Base-by-base conservation (phyloP, 1,140 invertebrate genomes). In the Drosophila melanogaster region DNA sequence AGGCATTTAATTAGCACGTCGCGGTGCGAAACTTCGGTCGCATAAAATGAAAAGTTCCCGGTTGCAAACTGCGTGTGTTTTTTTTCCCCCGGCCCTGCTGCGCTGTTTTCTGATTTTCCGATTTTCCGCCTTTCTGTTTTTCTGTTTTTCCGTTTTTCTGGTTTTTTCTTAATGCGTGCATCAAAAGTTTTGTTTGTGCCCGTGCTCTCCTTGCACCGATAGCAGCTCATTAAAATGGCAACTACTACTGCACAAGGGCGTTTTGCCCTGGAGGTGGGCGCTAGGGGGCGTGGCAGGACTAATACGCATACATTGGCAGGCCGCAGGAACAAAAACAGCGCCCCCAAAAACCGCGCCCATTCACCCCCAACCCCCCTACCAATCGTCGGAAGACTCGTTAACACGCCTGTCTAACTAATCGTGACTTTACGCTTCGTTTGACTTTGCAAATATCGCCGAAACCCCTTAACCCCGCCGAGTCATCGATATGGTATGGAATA, bases 341-440 rank as follows among this genome's bases (percentile, higher is more conserved):
- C 17, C 2, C 22, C 6, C 54, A 35, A 38, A 10, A 1, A 22
- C n/a, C 49, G 19, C 37, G 5, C 10, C 35, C 35, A 37, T 37
- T 4, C 3, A 3, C 44, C 43, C 19, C 40, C 41, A 24, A 40
- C 35, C 40, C 37, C 57, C n/a, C 44, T 26, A 10, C 44, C 40
- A 24, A 41, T 30, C 57, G 40, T 47, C 62, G 71, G 49, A 57
- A 74, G 76, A 53, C 49, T 89, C 85, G 84, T 87, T 87, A 87
- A 87, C 84, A 89, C 85, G 90, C 83, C 90, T 91, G 90, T 91
- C 90, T 91, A 91, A 91, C 90, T 91, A 91, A 91, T 91, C 90
- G 90, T 91, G 90, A 91, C 90, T 91, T 91, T 90, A 90, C 85
- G 90, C 90, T 91, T 91, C 90, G 90, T 90, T 91, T 85, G 89